These are phyloP conservation scores for Myiotriccus ornatus DNA, from an alignment of 2,797 vertebrate genomes.

Conservation along the genomic window DNA sequence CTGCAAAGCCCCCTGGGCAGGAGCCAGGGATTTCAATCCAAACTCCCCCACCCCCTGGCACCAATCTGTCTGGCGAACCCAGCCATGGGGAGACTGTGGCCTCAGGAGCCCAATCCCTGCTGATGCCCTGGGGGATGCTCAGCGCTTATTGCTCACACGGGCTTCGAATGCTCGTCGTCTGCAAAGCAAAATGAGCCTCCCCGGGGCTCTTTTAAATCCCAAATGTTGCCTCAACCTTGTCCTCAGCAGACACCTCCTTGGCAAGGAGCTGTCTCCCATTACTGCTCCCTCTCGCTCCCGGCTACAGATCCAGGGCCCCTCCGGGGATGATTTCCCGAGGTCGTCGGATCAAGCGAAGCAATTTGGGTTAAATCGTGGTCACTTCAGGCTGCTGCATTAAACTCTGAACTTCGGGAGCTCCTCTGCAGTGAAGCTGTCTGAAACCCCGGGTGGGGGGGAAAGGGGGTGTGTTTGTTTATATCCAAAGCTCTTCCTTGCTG, in stretches of 20 bases:
- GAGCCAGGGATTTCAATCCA: not conserved
- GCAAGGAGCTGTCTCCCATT: not conserved
- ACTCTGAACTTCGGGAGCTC: constrained; percentile 48
- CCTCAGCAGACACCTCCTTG: not conserved
- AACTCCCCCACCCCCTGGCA: not conserved
- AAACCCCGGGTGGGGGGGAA: not conserved
- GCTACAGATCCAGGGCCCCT: not conserved
- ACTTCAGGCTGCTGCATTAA: constrained; percentile 55
- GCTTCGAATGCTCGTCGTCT: not conserved
- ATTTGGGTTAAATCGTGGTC: constrained; percentile 53
- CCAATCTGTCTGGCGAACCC: not conserved
- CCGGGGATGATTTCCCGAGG: constrained; percentile 28
- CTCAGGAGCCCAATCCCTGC: rapidly evolving
- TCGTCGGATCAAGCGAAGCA: constrained; percentile 43
- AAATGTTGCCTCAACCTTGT: rapidly evolving
- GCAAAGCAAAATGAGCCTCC: not conserved
- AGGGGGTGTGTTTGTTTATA: constrained; percentile 38
- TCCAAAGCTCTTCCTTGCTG: not conserved
- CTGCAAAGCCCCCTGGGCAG: not conserved
- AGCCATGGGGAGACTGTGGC: rapidly evolving
- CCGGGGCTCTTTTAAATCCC: not conserved
- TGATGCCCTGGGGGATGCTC: rapidly evolving
- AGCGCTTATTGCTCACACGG: not conserved
- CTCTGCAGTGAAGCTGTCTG: not conserved
- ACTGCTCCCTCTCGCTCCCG: not conserved